Conservation (phyloP, 92 coral and sea anemone species). For the Palythoa caribaeorum region DNA sequence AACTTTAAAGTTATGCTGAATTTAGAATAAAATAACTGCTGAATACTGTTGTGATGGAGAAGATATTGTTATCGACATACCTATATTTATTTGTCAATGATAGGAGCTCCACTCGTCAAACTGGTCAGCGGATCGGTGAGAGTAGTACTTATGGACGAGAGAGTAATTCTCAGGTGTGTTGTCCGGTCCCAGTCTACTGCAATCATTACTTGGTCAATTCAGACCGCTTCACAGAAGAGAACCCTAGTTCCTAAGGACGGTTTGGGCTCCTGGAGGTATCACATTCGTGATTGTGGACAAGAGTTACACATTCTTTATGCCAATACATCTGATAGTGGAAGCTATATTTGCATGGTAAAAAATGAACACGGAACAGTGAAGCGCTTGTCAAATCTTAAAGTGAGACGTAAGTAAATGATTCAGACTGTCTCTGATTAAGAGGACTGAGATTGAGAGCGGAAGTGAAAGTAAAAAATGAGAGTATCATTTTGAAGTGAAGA, state of each 20-base stretch:
- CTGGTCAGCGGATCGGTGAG: not conserved
- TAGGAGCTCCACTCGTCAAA: conserved; percentile 13
- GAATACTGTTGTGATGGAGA: not conserved
- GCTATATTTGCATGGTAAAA: conserved; percentile 6
- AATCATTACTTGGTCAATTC: conserved; percentile 6
- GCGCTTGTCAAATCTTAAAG: not conserved
- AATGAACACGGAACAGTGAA: conserved; percentile 11
- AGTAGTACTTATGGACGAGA: not conserved
- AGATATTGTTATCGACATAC: not conserved
- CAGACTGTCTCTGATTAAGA: not conserved
- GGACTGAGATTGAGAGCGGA: not conserved
- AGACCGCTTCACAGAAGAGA: not conserved
- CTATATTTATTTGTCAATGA: not conserved
- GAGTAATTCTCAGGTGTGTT: not conserved
- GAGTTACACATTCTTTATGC: conserved; percentile 21
- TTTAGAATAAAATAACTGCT: too few relatives aligned
- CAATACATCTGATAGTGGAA: conserved; percentile 8
- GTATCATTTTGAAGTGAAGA: too few relatives aligned
- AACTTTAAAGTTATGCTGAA: too few relatives aligned
- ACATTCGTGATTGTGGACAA: conserved; percentile 6
- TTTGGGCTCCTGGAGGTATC: not conserved
- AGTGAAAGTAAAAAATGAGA: too few relatives aligned
- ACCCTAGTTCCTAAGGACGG: not conserved
- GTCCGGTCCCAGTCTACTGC: conserved; percentile 15
- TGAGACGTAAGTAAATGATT: conserved; percentile 5